Evolutionary conservation across 2,888 invertebrate genomes (phyloP).

Genomic region (Calliscelio sp.): DNA sequence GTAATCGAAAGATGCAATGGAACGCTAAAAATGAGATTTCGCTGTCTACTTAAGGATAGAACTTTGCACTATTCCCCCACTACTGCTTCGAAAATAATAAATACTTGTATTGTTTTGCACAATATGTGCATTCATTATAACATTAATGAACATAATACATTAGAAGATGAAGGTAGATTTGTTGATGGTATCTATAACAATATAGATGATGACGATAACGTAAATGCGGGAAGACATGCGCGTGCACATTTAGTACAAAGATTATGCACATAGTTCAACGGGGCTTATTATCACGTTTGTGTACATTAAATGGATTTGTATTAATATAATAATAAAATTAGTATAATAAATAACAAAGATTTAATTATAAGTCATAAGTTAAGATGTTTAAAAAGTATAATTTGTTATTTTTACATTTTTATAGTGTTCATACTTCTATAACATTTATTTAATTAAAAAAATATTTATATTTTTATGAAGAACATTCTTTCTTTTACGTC

Average conservation of each 20-base stretch:
- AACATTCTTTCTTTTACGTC: too few species aligned
- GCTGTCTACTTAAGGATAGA: background rate
- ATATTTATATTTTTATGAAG: too few species aligned
- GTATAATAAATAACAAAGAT: too few species aligned
- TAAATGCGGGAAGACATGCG: background rate
- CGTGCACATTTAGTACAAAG: background rate
- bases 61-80: background rate
- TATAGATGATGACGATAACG: background rate
- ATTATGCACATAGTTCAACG: too few species aligned
- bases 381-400: too few species aligned
- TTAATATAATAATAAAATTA: too few species aligned
- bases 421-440: too few species aligned
- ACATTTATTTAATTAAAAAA: too few species aligned
- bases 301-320: too few species aligned
- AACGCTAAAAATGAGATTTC: constrained; percentile 1
- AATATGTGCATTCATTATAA: background rate
- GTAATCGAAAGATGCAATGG: constrained; percentile 8
- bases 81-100: constrained; percentile 16
- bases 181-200: background rate
- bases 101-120: background rate
- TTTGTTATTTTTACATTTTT: too few species aligned
- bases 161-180: background rate
- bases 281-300: too few species aligned
- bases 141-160: background rate
- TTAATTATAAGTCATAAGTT: too few species aligned